Base-by-base conservation (phyloP, 2,888 invertebrate species). In the Cynaeus angustus region DNA sequence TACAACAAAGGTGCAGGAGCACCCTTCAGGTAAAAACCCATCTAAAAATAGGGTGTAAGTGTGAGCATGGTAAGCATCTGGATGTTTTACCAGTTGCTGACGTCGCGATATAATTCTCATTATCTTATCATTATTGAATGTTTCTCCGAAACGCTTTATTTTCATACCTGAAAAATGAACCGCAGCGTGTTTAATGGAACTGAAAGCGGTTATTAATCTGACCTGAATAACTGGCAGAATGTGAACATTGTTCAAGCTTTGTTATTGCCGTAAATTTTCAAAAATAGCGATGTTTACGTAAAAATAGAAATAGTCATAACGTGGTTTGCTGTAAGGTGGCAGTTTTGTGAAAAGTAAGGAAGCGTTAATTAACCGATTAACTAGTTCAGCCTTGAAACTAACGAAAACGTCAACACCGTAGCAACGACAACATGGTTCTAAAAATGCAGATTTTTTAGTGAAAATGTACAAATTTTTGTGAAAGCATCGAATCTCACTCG, bases 361-460 rank as follows among this genome's bases (percentile, higher is more conserved):
- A 64, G 53, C 52, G 64, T 53, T 64, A 64, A 53, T 64, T 53
- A 38, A 38, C 52, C 12, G 14, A 50, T 62, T 41, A 56, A 13
- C 52, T 13, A 41, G 46, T 52, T 37, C 52, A 64, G 64, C 64
- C 64, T 64, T 64, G 56, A 52, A 43, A 50, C 30, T 41, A 53
- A 53, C 66, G 66, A 55, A 55, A 46, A 55, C 37, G 45, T 26
- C 48, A 50, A 50, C 37, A 55, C 21, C 28, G 10, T 28, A 53
- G 55, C 68, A 68, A 68, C 68, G 64, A 68, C 56, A 33, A 21
- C 37, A 41, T 37, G 56, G 68, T 56, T 68, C 68, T 68, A 68
- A 68, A 64, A 45, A 9, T 28, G 43, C 33, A 4, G 10, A 16
- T 61, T 26, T 48, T 46, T 28, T 48, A 66, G 56, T 61, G 12